Evolutionary conservation across 2,113 vertebrate species (phyloP), one percentile per base, ranked within the genome.

Genomic region (Gopherus evgoodei): DNA sequence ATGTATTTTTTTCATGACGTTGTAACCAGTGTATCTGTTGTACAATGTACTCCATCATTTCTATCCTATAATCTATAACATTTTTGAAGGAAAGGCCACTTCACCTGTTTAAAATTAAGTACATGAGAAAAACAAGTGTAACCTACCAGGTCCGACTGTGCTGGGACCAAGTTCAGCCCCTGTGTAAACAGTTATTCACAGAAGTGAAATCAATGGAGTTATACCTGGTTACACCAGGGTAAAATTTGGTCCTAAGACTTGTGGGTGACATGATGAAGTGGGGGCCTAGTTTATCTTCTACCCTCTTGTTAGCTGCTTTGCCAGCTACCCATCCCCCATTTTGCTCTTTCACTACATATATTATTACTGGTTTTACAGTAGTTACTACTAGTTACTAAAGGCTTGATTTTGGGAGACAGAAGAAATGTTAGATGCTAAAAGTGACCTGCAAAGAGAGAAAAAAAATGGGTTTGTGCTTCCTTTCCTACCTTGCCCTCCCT

Each of bases 41-140:
- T 0, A 2, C 54, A 93, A 65, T 0, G 0, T 87, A 8, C 75
- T 72, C n/a, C 11, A 19, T 38, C n/a, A 29, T 29, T 9, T 72
- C 65, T 38, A 38, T 10, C 65, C n/a, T 72, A 22, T 72, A 21
- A 72, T n/a, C 65, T 21, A 72, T 72, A 72, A 72, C 19, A 13
- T 72, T 72, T 72, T 38, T 65, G 62, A 65, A 65, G 35, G 62
- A 72, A 72, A 72, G 65, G n/a, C n/a, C 35, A 10, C n/a, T 72
- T 72, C 16, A n/a, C 13, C n/a, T 72, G 19, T 72, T 72, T 21
- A 72, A 22, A 72, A 72, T 72, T 72, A n/a, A 69, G 13, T n/a
- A 69, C 12, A 69, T n/a, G 62, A 69, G 27, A 35, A 69, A 69
- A 35, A 69, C 35, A 17, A 31, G 35, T 69, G 62, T 69, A n/a